phyloP scores from a whole-genome alignment of 2,888 invertebrate species.

The Idaea dimidiata region DNA sequence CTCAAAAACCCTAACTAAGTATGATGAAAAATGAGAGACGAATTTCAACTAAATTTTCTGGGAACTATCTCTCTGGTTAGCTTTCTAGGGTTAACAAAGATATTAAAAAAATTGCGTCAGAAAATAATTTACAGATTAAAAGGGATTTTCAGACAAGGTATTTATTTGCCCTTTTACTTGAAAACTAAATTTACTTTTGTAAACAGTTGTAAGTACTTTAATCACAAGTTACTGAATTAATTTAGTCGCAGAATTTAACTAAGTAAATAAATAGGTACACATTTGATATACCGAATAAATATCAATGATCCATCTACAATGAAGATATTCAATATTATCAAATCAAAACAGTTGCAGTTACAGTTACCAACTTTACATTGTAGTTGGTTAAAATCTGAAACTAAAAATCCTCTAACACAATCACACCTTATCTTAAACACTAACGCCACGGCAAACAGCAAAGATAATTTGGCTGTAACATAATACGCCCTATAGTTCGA shows the following conservation, averaged over 20 bases:
- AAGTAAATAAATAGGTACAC: background rate
- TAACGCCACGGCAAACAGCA: background rate
- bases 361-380: background rate
- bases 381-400: no score
- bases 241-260: constrained; percentile 35
- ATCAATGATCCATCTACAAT: background rate
- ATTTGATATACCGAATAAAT: background rate
- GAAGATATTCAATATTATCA: background rate
- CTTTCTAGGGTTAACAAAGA: no score
- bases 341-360: background rate
- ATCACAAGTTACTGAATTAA: constrained; percentile 42
- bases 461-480: background rate
- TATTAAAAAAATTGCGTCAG: no score
- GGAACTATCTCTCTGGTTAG: no score
- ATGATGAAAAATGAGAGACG: no score
- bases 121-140: no score
- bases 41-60: no score
- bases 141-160: no score
- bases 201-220: constrained; percentile 15
- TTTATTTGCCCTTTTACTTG: no score
- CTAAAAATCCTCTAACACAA: no score
- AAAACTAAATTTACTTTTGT: no score
- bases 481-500: background rate
- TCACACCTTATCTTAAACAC: background rate
- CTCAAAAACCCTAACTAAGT: no score